Evolutionary conservation across 2,888 invertebrate species (phyloP).

Genomic region (Ophion slaviceki): DNA sequence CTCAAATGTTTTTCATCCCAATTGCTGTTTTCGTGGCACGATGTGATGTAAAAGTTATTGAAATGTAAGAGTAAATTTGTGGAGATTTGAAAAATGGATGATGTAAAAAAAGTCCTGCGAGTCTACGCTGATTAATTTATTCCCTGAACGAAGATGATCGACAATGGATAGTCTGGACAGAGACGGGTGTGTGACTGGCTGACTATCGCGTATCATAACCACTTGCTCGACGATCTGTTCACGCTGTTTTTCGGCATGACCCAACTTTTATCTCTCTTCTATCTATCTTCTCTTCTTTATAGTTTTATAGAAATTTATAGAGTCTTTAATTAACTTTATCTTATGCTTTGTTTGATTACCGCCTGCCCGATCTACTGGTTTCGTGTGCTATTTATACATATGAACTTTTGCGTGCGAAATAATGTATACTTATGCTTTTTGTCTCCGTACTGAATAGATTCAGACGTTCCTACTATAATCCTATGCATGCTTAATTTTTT

Average conservation of each 20-base stretch:
- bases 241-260: neutral
- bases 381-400: neutral
- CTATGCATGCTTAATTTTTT: neutral
- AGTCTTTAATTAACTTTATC: too few species aligned
- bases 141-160: conserved; percentile 20
- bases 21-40: neutral
- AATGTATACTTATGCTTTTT: neutral
- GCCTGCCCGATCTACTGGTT: conserved; percentile 40
- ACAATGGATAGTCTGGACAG: neutral
- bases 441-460: too few species aligned
- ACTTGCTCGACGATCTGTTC: conserved; percentile 7
- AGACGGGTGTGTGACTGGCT: neutral
- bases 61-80: neutral
- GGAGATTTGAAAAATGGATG: neutral
- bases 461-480: neutral
- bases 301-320: neutral
- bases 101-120: neutral
- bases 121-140: conserved; percentile 41
- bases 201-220: conserved; percentile 55
- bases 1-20: neutral
- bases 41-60: neutral
- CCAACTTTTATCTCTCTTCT: neutral
- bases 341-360: conserved; percentile 3
- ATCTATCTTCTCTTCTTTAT: neutral
- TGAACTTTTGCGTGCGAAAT: neutral